A percentile compares a stretch with the other conserved stretches of the same genome.
phyloP scores from a whole-genome alignment of 1,140 invertebrate genomes.

The Parapsyche elsis region DNA sequence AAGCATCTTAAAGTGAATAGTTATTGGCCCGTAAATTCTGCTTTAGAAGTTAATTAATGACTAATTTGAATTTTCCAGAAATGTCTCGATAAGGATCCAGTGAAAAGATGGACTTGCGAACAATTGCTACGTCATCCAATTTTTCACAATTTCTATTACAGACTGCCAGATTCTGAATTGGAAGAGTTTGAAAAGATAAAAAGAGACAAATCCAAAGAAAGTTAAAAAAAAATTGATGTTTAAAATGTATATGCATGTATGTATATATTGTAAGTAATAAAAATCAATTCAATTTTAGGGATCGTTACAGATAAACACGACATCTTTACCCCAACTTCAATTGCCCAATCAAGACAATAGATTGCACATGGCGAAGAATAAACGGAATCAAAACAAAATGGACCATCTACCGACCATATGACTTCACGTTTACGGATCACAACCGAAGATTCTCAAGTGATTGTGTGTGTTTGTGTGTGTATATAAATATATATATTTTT shows the following conservation, averaged over 20 bases:
- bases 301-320: conserved; percentile 65
- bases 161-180: conserved; percentile 76
- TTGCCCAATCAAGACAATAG: conserved; percentile 65
- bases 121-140: conserved; percentile 90
- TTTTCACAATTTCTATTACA: conserved; percentile 85
- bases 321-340: conserved; percentile 74
- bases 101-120: conserved; percentile 89
- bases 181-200: conserved; percentile 77
- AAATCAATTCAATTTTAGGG: conserved; percentile 62
- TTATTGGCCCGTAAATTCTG: too few relatives aligned
- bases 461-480: too few relatives aligned
- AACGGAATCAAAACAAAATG: conserved; percentile 69
- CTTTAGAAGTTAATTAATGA: too few relatives aligned
- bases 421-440: conserved; percentile 61
- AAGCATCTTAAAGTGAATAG: too few relatives aligned
- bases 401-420: conserved; percentile 79
- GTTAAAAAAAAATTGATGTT: background rate
- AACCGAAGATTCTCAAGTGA: conserved; percentile 47
- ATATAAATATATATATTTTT: too few relatives aligned
- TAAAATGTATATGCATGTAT: too few relatives aligned
- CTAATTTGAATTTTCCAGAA: conserved; percentile 74
- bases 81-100: conserved; percentile 95
- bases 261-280: conserved; percentile 52
- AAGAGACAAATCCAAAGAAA: conserved; percentile 72
- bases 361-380: conserved; percentile 63